Base-by-base conservation (phyloP, 2,888 invertebrate species). In the Nezara viridula region DNA sequence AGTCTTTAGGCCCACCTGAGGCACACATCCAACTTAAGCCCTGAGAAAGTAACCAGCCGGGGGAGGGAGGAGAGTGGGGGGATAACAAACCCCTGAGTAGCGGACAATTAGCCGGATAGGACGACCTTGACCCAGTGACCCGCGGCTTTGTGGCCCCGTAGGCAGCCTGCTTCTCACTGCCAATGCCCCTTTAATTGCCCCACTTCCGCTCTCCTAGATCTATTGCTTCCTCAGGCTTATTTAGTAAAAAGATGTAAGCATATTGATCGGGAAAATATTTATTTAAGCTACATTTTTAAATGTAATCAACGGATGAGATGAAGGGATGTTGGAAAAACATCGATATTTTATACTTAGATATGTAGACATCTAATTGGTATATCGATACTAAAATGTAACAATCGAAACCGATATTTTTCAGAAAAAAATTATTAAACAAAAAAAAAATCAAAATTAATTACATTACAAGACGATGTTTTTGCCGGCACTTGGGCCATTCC, bases 61-160 rank as follows among this genome's bases (percentile, higher is more conserved):
- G 32, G 32, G 32, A 14, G 0, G n/a, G n/a, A n/a, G n/a, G n/a
- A n/a, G n/a, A n/a, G n/a, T n/a, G n/a, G n/a, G n/a, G n/a, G n/a
- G n/a, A n/a, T 19, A 66, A 66, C 66, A 66, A 66, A 66, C 66
- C 66, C 66, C 66, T 19, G 5, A 32, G 19, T 6, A 66, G 66
- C 32, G 66, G 66, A 66, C 66, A 66, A 66, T 66, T 32, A 66
- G 32, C 32, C 60, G 32, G 0, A 32, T 16, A 60, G 37, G 19
- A 0, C 66, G 66, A 32, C 66, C 66, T 73, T 73, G 66, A 73
- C 66, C 66, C 66, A 73, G 66, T 73, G 66, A 73, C 37, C 66
- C 66, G 44, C 60, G 27, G n/a, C 60, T 55, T 19, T 55, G 55
- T 27, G 27, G 27, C 27, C 4, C 4, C 60, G 32, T 21, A 37